phyloP scores from a whole-genome alignment of 1,140 invertebrate species.

The Teleopsis dalmanni region DNA sequence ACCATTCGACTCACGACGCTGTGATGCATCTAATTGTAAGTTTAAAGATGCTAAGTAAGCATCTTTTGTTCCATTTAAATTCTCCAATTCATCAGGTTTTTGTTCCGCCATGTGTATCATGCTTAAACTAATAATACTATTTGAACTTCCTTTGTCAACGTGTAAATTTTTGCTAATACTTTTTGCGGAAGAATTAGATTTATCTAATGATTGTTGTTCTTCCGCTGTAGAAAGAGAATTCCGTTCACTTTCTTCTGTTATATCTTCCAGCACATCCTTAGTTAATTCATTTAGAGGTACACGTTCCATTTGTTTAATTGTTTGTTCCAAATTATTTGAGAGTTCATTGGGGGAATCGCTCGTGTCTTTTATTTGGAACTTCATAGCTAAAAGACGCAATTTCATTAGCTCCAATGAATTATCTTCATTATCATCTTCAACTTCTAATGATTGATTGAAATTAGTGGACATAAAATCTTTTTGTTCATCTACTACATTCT shows the following conservation, averaged over 20 bases:
- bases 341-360: not conserved
- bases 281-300: conserved; percentile 29
- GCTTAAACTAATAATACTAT: conserved; percentile 29
- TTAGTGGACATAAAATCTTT: not conserved
- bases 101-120: conserved; percentile 35
- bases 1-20: conserved; percentile 26
- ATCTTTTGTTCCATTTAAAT: conserved; percentile 44
- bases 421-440: conserved; percentile 30
- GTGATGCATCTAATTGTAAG: conserved; percentile 43
- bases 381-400: conserved; percentile 31
- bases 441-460: not conserved
- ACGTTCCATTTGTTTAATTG: conserved; percentile 38
- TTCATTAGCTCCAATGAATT: conserved; percentile 30
- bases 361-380: conserved; percentile 14
- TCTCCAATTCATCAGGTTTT: conserved; percentile 42
- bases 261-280: conserved; percentile 40
- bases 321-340: not conserved
- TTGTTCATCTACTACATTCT: not conserved
- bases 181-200: not conserved
- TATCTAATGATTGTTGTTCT: conserved; percentile 20
- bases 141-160: not conserved
- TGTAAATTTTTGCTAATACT: conserved; percentile 2
- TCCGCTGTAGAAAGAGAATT: conserved; percentile 27
- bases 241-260: conserved; percentile 40
- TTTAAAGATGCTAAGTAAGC: conserved; percentile 42